Evolutionary conservation across 64 coral and sea anemone genomes (phyloP), one percentile per base, ranked within the genome.

Genomic region (Actinia tenebrosa): DNA sequence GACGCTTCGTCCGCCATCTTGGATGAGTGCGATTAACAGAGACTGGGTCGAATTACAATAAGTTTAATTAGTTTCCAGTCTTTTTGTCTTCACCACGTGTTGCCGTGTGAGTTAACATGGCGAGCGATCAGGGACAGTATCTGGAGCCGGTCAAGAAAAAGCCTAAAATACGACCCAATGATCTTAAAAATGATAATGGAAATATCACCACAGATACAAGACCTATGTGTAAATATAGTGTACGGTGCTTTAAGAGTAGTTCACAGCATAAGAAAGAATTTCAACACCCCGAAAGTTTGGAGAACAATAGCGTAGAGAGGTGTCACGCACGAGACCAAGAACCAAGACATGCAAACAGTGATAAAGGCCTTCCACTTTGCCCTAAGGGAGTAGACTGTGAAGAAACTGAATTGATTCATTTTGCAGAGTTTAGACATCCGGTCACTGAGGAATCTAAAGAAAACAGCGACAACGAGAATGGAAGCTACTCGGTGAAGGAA

Each of bases 341-440:
- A 1, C 25, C 26, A 14, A 75, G 69, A 42, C 69, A 75, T 75
- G 69, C 27, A 75, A 75, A 30, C 69, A 22, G 23, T 54, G 64
- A 64, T 53, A 16, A 83, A 30, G 71, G 89, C 25, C 77, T 92
- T 66, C 93, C 87, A 17, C 42, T 83, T 8, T 95, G 93, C 56
- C 47, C 84, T 52, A 23, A 86, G 45, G 93, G 93, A 64, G 61
- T 89, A 27, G 83, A 89, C 3, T 95, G 93, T 82, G 84, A 13
- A 10, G 77, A 89, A 18, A 83, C 45, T 10, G 89, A 95, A 22
- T 23, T 95, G 17, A 88, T 95, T 3, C 93, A 95, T 87, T 95
- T 95, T 79, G 93, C 93, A 53, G 93, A 95, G 56, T 95, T 89
- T 80, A 89, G 87, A 77, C 93, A 95, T 60, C 93, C 93, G 37